Evolutionary conservation across 2,113 vertebrate genomes (phyloP).

Genomic region (Psettodes erumei): DNA sequence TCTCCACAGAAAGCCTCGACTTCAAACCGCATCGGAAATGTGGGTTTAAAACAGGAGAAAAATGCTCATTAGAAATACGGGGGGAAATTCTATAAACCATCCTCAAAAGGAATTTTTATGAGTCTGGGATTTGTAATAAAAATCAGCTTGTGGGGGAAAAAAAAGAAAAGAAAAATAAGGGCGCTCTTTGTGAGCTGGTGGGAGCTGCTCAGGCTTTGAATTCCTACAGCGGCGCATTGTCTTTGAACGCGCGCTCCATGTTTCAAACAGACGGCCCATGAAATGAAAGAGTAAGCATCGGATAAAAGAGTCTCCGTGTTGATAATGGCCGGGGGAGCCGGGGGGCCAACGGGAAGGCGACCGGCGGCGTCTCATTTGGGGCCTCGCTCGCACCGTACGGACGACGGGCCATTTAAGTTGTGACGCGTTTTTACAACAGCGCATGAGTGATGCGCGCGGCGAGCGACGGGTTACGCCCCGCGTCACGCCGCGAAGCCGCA

Average conservation of each 20-base stretch:
- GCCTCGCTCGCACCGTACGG: conserved; percentile 58
- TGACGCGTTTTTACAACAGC: conserved; percentile 69
- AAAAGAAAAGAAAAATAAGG: conserved; percentile 70
- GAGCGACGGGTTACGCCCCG: conserved; percentile 35
- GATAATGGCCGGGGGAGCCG: conserved; percentile 55
- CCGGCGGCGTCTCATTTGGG: conserved; percentile 61
- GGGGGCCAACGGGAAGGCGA: conserved; percentile 34
- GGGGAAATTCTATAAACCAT: conserved; percentile 70
- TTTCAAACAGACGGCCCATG: conserved; percentile 70
- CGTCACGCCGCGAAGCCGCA: conserved; percentile 22
- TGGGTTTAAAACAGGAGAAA: conserved; percentile 48
- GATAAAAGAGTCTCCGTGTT: conserved; percentile 66
- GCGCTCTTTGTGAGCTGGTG: conserved; percentile 62
- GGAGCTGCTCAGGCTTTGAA: conserved; percentile 66
- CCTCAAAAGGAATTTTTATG: conserved; percentile 79
- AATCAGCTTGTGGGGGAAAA: conserved; percentile 62
- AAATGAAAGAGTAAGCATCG: conserved; percentile 67
- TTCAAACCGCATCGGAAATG: conserved; percentile 78
- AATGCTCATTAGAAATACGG: conserved; percentile 75
- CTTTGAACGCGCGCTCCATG: conserved; percentile 72
- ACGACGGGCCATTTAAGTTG: conserved; percentile 54
- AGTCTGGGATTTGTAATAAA: conserved; percentile 69
- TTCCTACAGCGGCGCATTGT: conserved; percentile 57
- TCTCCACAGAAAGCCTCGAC: conserved; percentile 36
- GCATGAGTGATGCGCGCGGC: conserved; percentile 55